phyloP scores from a whole-genome alignment of 2,888 invertebrate genomes.

The Euzophera pinguis region DNA sequence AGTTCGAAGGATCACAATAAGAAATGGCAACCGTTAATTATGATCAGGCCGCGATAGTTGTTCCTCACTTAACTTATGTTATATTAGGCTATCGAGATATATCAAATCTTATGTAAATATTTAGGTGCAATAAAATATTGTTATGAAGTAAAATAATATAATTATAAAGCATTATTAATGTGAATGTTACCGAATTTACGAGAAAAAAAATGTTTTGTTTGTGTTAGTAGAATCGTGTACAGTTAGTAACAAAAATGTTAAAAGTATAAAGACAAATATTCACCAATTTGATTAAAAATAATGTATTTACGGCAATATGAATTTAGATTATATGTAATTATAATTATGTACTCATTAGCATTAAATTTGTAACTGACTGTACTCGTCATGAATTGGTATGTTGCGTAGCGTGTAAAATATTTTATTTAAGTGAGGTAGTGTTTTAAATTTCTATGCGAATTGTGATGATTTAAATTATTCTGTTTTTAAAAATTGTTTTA shows the following conservation, averaged over 20 bases:
- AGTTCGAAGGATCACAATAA: no score
- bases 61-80: no score
- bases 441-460: conserved; percentile 62
- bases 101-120: conserved; percentile 30
- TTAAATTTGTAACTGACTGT: conserved; percentile 18
- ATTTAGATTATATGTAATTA: background rate
- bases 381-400: conserved; percentile 17
- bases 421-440: conserved; percentile 44
- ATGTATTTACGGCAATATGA: conserved; percentile 10
- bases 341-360: conserved; percentile 16
- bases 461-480: conserved; percentile 63
- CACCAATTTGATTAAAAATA: background rate
- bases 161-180: conserved; percentile 15
- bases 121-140: conserved; percentile 25
- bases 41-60: no score
- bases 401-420: conserved; percentile 23
- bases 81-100: no score
- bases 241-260: conserved; percentile 12
- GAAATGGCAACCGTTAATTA: no score
- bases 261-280: conserved; percentile 9
- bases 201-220: background rate
- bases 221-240: conserved; percentile 9
- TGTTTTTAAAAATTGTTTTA: conserved; percentile 55
- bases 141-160: conserved; percentile 22
- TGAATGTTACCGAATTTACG: conserved; percentile 20